Percentiles rank a stretch among this genome's conserved stretches.
Evolutionary conservation across 2,797 vertebrate species (phyloP).

Genomic region (Phrynocephalus vlangalii): DNA sequence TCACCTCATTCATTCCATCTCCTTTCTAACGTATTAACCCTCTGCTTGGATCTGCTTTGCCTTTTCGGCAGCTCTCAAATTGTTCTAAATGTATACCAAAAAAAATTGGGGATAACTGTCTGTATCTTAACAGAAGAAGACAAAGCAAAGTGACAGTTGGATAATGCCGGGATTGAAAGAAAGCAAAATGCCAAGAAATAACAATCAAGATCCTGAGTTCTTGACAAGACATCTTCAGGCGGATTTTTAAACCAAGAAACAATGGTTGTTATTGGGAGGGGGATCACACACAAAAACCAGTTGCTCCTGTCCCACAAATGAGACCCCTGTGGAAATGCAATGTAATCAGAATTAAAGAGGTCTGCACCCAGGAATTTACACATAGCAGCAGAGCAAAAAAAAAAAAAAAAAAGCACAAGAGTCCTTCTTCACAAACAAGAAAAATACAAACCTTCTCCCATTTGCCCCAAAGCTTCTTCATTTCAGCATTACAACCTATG

Average conservation of each 20-base stretch:
- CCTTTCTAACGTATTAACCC: conserved; percentile 38
- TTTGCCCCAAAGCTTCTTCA: background rate
- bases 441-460: background rate
- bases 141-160: background rate
- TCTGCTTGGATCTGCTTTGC: conserved; percentile 37
- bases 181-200: background rate
- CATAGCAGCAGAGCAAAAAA: background rate
- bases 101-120: background rate
- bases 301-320: background rate
- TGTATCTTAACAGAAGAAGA: background rate
- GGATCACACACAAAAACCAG: background rate
- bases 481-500: background rate
- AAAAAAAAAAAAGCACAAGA: background rate
- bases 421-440: background rate
- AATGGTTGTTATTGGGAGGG: too few relatives aligned
- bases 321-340: background rate
- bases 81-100: conserved; percentile 1
- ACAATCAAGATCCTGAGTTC: background rate
- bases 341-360: background rate
- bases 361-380: background rate
- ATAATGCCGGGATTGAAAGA: background rate
- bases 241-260: background rate
- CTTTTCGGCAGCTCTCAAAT: background rate
- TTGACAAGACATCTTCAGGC: background rate
- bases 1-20: conserved; percentile 45